These are phyloP conservation scores for Phthorimaea operculella DNA, from an alignment of 1,140 invertebrate genomes.

Conservation along the genomic window DNA sequence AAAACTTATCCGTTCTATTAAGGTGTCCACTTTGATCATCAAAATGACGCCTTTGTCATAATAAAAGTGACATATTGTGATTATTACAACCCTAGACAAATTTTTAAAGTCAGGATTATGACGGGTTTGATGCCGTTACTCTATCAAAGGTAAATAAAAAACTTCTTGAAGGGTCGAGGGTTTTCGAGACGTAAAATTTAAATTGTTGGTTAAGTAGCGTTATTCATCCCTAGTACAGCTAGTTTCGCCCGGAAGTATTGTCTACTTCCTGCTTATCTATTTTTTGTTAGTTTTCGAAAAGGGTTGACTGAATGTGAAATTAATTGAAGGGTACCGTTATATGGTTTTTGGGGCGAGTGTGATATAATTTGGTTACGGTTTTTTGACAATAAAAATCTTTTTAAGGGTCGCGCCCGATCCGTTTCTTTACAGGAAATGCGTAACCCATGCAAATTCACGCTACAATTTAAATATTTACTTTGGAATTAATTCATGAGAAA, in stretches of 20 bases:
- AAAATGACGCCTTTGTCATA: conserved; percentile 35
- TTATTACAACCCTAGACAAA: conserved; percentile 30
- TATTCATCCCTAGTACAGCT: conserved; percentile 22
- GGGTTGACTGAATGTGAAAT: conserved; percentile 58
- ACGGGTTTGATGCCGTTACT: conserved; percentile 25
- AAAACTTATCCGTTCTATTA: background rate
- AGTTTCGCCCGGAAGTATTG: conserved; percentile 26
- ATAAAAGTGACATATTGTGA: conserved; percentile 30
- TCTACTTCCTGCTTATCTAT: conserved; percentile 44
- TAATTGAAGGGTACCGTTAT: conserved; percentile 48
- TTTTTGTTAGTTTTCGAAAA: conserved; percentile 31
- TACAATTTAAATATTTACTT: background rate
- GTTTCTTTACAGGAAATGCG: background rate
- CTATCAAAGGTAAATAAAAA: conserved; percentile 3
- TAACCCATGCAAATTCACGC: background rate
- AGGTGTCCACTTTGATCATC: conserved; percentile 21
- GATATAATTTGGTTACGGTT: conserved; percentile 44
- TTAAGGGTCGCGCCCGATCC: background rate
- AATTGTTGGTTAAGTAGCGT: conserved; percentile 17
- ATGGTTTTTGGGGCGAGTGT: conserved; percentile 44
- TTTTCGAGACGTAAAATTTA: background rate
- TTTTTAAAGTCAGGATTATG: conserved; percentile 33
- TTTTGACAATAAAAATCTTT: conserved; percentile 12
- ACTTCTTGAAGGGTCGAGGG: no score
- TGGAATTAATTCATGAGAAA: background rate